A percentile compares a stretch with the other conserved stretches of the same genome.
phyloP scores from a whole-genome alignment of 2,888 invertebrate genomes.

The Chymomyza caudatula region DNA sequence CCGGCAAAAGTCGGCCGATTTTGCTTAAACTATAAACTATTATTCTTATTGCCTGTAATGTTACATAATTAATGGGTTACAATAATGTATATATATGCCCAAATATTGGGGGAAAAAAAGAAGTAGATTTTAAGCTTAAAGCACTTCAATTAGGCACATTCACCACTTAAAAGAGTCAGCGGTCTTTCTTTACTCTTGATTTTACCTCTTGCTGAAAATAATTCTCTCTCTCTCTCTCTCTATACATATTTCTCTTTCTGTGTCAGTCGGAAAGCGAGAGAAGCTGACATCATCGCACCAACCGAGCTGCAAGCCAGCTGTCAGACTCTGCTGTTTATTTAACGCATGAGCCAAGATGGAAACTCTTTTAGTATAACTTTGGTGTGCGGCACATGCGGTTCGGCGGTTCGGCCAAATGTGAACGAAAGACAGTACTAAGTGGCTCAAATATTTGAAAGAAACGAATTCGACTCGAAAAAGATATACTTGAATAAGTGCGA shows the following conservation, averaged over 20 bases:
- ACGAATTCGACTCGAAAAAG: slow-evolving; percentile 34
- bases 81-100: too few relatives aligned
- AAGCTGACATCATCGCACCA: slow-evolving; percentile 68
- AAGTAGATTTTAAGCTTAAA: too few relatives aligned
- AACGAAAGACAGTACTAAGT: slow-evolving; percentile 36
- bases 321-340: slow-evolving; percentile 64
- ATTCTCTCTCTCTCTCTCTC: slow-evolving; percentile 16
- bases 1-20: neutral
- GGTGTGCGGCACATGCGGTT: slow-evolving; percentile 75
- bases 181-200: neutral
- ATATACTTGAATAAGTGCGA: slow-evolving; percentile 41
- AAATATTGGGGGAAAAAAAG: too few relatives aligned
- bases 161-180: neutral
- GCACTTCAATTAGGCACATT: too few relatives aligned
- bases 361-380: slow-evolving; percentile 77
- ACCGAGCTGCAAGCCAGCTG: slow-evolving; percentile 47
- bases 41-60: too few relatives aligned
- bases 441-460: slow-evolving; percentile 16
- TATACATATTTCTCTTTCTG: slow-evolving; percentile 22
- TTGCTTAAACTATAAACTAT: too few relatives aligned
- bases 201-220: neutral
- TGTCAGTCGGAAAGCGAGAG: too few relatives aligned
- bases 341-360: slow-evolving; percentile 58
- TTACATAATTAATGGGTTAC: too few relatives aligned
- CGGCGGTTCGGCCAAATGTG: slow-evolving; percentile 45